Conservation (phyloP, 2,888 invertebrate species). For the Morinoia aosen region DNA sequence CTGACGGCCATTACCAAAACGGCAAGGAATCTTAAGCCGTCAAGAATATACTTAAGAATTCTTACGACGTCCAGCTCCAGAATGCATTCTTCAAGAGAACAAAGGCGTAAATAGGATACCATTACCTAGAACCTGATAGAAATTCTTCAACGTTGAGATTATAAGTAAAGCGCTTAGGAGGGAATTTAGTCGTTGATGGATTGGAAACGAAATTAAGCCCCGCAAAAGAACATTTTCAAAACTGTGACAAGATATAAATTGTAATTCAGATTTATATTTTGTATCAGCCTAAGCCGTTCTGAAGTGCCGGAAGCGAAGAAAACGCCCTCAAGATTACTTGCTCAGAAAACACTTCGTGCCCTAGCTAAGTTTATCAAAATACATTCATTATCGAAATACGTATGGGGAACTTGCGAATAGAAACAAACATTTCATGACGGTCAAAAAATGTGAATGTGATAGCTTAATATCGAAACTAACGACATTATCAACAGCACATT, state of each 20-base stretch:
- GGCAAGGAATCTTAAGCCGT: conserved; percentile 18
- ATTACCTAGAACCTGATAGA: neutral
- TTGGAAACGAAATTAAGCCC: neutral
- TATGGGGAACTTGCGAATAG: neutral
- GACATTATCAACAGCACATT: neutral
- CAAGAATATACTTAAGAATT: neutral
- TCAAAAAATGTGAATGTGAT: neutral
- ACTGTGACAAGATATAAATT: neutral
- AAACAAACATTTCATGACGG: neutral
- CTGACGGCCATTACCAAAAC: conserved; percentile 1
- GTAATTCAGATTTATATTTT: neutral
- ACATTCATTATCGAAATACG: neutral
- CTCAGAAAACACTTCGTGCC: no score
- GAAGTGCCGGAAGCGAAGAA: no score
- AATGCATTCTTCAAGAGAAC: neutral
- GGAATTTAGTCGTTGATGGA: neutral
- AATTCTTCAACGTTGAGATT: neutral
- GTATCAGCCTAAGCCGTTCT: neutral
- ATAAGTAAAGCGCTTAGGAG: neutral
- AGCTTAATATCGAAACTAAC: neutral
- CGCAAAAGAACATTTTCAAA: neutral
- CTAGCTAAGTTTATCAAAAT: no score
- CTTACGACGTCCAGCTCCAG: neutral
- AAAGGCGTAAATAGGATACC: neutral
- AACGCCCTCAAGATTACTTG: no score